These are phyloP conservation scores for Dryobota labecula DNA, from an alignment of 2,888 invertebrate genomes.

Conservation along the genomic window DNA sequence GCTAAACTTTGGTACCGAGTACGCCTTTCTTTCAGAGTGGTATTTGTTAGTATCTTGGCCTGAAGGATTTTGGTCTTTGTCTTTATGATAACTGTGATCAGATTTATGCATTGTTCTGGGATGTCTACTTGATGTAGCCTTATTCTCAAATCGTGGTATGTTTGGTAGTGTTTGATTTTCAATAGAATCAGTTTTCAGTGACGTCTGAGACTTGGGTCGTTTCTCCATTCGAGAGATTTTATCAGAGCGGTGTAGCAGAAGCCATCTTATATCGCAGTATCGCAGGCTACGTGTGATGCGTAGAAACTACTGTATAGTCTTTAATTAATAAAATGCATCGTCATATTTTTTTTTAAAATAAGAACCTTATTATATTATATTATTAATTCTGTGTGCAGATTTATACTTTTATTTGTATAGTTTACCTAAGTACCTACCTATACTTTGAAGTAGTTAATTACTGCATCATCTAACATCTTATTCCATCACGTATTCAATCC, in stretches of 20 bases:
- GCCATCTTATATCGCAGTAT: slow-evolving; percentile 8
- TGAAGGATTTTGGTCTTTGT: slow-evolving; percentile 6
- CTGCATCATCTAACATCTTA: background rate
- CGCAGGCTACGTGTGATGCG: background rate
- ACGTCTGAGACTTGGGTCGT: slow-evolving; percentile 42
- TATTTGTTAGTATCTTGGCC: slow-evolving; percentile 36
- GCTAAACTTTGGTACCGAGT: slow-evolving; percentile 53
- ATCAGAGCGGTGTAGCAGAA: slow-evolving; percentile 6
- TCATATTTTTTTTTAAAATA: background rate
- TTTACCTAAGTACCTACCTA: background rate
- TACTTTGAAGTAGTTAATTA: slow-evolving; percentile 7
- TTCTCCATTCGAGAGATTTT: slow-evolving; percentile 42
- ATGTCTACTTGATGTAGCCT: slow-evolving; percentile 15
- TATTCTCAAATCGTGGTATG: slow-evolving; percentile 61
- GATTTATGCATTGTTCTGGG: slow-evolving; percentile 21
- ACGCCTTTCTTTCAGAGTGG: slow-evolving; percentile 43
- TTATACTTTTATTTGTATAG: background rate
- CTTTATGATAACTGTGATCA: slow-evolving; percentile 15
- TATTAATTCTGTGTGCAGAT: slow-evolving; percentile 3
- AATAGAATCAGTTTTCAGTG: slow-evolving; percentile 72
- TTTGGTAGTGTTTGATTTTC: slow-evolving; percentile 75
- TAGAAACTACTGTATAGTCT: background rate
- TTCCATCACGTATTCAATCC: background rate
- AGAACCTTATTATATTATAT: background rate
- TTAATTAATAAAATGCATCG: background rate